phyloP scores from a whole-genome alignment of 2,888 invertebrate species.

The Panzeria rudis region DNA sequence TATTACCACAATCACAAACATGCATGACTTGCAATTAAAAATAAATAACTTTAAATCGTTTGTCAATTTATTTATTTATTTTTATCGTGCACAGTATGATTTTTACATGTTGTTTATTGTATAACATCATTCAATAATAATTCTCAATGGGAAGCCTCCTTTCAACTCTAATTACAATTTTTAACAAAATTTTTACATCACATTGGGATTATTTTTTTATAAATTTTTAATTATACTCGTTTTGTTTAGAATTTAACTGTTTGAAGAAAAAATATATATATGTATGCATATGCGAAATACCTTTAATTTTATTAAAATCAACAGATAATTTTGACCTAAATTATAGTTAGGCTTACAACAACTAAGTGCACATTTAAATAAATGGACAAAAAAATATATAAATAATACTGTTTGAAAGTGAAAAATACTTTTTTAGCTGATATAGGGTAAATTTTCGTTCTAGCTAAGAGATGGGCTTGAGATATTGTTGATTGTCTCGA shows the following conservation, averaged over 20 bases:
- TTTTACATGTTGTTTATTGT: not conserved
- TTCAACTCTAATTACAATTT: conserved; percentile 11
- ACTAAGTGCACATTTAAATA: too few species aligned
- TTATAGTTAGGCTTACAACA: not conserved
- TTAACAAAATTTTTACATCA: conserved; percentile 8
- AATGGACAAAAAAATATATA: too few species aligned
- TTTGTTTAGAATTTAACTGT: not conserved
- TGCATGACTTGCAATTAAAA: not conserved
- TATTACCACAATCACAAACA: not conserved
- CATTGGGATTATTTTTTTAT: conserved; percentile 1
- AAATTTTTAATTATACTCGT: not conserved
- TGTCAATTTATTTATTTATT: conserved; percentile 21
- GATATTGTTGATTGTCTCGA: too few species aligned
- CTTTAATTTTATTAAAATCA: not conserved
- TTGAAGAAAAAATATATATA: not conserved
- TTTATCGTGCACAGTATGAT: not conserved
- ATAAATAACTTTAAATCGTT: not conserved
- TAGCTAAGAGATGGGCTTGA: too few species aligned
- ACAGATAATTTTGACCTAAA: not conserved
- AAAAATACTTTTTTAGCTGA: too few species aligned
- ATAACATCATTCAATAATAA: conserved; percentile 24
- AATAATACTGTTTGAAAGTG: too few species aligned
- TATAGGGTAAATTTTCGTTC: too few species aligned
- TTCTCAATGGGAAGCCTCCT: conserved; percentile 6
- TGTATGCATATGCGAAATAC: not conserved